Evolutionary conservation across 2,797 vertebrate genomes (phyloP).

Genomic region (Cetoscarus ocellatus): DNA sequence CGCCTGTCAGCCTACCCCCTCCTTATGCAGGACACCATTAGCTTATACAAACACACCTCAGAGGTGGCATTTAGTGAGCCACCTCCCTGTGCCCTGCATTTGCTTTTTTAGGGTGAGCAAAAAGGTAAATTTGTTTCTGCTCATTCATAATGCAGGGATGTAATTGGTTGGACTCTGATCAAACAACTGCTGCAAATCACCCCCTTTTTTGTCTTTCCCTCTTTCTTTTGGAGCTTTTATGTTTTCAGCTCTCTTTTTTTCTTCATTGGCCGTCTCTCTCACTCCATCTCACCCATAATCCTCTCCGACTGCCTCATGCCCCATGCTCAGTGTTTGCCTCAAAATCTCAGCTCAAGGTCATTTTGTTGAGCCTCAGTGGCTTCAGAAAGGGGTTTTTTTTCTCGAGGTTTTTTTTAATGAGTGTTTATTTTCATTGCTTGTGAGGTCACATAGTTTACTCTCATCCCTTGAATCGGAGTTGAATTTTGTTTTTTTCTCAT

Average conservation of each 20-base stretch:
- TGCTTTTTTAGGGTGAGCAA: conserved; percentile 27
- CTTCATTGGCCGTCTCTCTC: conserved; percentile 45
- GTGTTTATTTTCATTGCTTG: neutral
- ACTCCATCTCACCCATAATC: conserved; percentile 63
- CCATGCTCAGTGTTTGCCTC: conserved; percentile 49
- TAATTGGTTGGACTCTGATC: conserved; percentile 64
- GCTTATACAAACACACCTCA: conserved; percentile 63
- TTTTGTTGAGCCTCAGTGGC: conserved; percentile 41
- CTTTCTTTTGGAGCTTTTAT: neutral
- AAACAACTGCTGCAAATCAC: conserved; percentile 43
- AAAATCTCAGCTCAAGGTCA: conserved; percentile 68
- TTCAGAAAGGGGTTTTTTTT: conserved; percentile 22
- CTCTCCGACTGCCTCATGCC: conserved; percentile 51
- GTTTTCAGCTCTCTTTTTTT: neutral
- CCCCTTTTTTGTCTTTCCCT: conserved; percentile 7
- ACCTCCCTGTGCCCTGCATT: conserved; percentile 21
- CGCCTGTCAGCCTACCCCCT: conserved; percentile 50
- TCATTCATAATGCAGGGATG: conserved; percentile 60
- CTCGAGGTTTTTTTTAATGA: neutral
- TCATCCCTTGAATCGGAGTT: neutral
- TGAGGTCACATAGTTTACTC: no score
- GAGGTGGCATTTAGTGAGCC: conserved; percentile 62
- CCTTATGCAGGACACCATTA: conserved; percentile 41
- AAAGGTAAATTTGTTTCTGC: conserved; percentile 60
- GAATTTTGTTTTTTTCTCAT: neutral